Conservation (phyloP, 2,888 invertebrate genomes). For the Chloroclystis v-ata region DNA sequence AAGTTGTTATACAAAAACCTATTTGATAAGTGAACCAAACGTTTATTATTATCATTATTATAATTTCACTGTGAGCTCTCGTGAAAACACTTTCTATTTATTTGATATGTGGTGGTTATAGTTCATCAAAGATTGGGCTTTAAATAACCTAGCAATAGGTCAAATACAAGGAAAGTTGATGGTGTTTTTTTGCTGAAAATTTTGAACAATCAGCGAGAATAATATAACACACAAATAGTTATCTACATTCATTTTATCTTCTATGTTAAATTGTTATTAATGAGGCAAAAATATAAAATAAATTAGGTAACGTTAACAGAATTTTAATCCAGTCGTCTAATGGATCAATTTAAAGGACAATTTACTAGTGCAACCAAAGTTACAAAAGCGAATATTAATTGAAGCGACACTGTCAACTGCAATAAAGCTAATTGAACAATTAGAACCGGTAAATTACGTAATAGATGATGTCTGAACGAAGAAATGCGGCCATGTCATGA, state of each 20-base stretch:
- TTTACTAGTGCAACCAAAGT: slow-evolving; percentile 23
- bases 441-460: slow-evolving; percentile 37
- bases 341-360: not conserved
- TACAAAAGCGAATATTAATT: slow-evolving; percentile 32
- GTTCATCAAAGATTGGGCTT: not conserved
- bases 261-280: too few species aligned
- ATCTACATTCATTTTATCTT: too few species aligned
- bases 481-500: slow-evolving; percentile 41
- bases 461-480: slow-evolving; percentile 27
- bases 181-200: too few species aligned
- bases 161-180: too few species aligned
- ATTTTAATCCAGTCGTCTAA: too few species aligned
- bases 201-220: too few species aligned
- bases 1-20: slow-evolving; percentile 8
- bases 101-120: not conserved
- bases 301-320: too few species aligned
- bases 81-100: slow-evolving; percentile 2
- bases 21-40: slow-evolving; percentile 27
- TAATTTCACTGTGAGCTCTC: slow-evolving; percentile 17
- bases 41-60: slow-evolving; percentile 26
- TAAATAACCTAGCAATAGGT: too few species aligned
- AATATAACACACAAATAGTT: too few species aligned
- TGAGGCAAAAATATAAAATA: too few species aligned
- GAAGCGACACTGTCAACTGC: slow-evolving; percentile 37
- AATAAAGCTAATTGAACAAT: slow-evolving; percentile 45